Conservation (phyloP, 1,140 invertebrate species). For the Cephus cinctus region DNA sequence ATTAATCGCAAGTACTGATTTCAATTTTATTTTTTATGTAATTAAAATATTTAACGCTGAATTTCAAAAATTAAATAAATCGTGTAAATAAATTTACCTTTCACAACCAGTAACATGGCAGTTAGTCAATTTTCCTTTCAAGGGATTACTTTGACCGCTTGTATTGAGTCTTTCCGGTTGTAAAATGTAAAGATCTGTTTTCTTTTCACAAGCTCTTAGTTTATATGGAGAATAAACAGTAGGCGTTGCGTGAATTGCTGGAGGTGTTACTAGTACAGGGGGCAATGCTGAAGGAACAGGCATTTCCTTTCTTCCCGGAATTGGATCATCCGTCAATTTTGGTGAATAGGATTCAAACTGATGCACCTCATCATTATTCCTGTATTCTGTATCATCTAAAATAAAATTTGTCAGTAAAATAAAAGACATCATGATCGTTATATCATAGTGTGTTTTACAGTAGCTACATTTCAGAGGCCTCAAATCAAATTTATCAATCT, state of each 20-base stretch:
- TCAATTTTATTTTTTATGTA: neutral
- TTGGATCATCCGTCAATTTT: slow-evolving; percentile 38
- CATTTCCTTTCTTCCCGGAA: slow-evolving; percentile 30
- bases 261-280: slow-evolving; percentile 46
- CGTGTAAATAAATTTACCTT: slow-evolving; percentile 60
- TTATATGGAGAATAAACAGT: slow-evolving; percentile 44
- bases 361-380: too few relatives aligned
- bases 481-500: too few relatives aligned
- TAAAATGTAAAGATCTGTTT: slow-evolving; percentile 82
- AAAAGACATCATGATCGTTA: too few relatives aligned
- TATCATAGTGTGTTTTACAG: too few relatives aligned
- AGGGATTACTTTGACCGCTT: slow-evolving; percentile 71
- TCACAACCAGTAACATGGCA: slow-evolving; percentile 88
- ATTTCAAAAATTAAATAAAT: neutral
- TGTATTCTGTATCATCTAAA: too few relatives aligned
- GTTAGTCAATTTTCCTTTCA: slow-evolving; percentile 88
- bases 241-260: slow-evolving; percentile 41
- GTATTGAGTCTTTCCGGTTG: slow-evolving; percentile 79
- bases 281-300: slow-evolving; percentile 25
- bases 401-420: too few relatives aligned
- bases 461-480: too few relatives aligned
- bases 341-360: slow-evolving; percentile 24
- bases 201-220: slow-evolving; percentile 79
- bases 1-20: neutral
- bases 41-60: too few relatives aligned